A percentile compares a stretch with the other conserved stretches of the same genome.
These are phyloP conservation scores for Serranus cabrilla DNA, from an alignment of 2,797 vertebrate species.

Conservation along the genomic window DNA sequence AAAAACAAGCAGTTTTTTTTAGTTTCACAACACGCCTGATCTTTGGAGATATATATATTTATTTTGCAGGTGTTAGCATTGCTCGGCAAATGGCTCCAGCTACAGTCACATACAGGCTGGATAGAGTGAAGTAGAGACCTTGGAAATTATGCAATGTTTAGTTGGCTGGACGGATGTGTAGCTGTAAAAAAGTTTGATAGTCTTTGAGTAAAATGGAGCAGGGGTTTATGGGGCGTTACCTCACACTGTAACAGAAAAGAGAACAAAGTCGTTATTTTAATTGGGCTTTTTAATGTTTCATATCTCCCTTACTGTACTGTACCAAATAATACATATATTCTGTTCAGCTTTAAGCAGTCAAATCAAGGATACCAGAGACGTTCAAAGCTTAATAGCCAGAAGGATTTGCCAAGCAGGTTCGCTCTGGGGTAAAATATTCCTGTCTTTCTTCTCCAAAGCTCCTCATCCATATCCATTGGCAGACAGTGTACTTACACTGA, in stretches of 20 bases:
- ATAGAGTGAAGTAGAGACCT: neutral
- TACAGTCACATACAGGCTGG: neutral
- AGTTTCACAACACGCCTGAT: neutral
- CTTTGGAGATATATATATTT: neutral
- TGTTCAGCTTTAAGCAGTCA: conserved; percentile 13
- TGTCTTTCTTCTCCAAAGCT: conserved; percentile 36
- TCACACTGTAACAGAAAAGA: conserved; percentile 1
- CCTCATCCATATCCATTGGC: conserved; percentile 67
- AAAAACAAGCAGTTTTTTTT: conserved; percentile 7
- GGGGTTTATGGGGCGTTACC: neutral
- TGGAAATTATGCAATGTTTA: neutral
- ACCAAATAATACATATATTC: conserved; percentile 2
- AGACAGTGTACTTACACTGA: conserved; percentile 56
- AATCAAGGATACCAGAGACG: conserved; percentile 9
- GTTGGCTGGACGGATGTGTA: neutral
- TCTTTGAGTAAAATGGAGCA: neutral
- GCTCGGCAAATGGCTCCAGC: neutral
- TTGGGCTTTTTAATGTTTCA: conserved; percentile 13
- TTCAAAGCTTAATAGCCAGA: conserved; percentile 38
- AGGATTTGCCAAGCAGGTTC: conserved; percentile 41
- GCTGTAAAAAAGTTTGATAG: neutral
- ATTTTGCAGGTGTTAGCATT: neutral
- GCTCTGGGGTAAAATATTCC: conserved; percentile 49
- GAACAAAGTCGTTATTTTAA: neutral
- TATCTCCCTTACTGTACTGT: neutral